phyloP scores from a whole-genome alignment of 2,797 vertebrate genomes.

The Iguana delicatissima region DNA sequence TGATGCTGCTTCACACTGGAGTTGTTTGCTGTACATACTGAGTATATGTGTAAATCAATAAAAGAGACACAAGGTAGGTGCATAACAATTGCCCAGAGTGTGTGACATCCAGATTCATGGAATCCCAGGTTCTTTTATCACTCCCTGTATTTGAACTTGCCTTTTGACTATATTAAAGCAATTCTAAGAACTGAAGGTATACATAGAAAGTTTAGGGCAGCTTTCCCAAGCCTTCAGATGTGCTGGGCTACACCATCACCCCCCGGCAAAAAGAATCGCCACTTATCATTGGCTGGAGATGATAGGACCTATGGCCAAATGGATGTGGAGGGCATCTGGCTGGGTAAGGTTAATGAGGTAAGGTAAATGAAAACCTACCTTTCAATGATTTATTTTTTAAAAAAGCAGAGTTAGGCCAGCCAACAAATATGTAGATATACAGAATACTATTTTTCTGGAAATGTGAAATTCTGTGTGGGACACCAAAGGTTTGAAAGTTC shows the following conservation, averaged over 20 bases:
- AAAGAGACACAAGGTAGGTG: constrained; percentile 64
- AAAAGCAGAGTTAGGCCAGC: constrained; percentile 5
- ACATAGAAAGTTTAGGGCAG: not conserved
- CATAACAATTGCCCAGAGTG: constrained; percentile 17
- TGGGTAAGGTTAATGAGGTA: too few relatives aligned
- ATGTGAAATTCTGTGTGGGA: constrained; percentile 7
- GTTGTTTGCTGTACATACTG: constrained; percentile 70
- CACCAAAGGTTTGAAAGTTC: not conserved
- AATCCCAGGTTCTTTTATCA: constrained; percentile 43
- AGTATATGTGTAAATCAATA: constrained; percentile 74
- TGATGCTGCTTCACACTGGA: constrained; percentile 73
- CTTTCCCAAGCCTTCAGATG: not conserved
- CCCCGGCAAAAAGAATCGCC: not conserved
- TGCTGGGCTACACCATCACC: not conserved
- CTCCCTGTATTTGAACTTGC: constrained; percentile 43
- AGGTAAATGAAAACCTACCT: not conserved
- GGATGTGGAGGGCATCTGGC: not conserved
- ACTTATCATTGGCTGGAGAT: not conserved
- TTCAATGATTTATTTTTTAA: not conserved
- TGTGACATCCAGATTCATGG: constrained; percentile 36
- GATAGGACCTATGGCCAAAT: too few relatives aligned
- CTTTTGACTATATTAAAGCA: not conserved
- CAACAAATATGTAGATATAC: not conserved
- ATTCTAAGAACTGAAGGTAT: not conserved
- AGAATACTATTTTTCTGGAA: not conserved